These are phyloP conservation scores for Listrodromus nycthemerus DNA, from an alignment of 2,888 invertebrate species.

Conservation along the genomic window DNA sequence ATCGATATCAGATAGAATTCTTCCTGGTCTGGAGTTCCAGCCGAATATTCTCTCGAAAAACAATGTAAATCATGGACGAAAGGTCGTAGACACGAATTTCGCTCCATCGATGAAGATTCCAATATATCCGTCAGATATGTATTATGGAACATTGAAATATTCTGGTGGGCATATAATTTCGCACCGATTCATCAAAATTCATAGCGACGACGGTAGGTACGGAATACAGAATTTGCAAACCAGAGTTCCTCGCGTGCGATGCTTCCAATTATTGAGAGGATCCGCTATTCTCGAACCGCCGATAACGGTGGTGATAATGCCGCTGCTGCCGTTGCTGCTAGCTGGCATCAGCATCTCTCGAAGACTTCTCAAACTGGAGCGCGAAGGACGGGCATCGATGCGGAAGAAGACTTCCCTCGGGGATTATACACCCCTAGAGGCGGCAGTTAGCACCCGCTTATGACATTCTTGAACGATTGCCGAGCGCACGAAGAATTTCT, in stretches of 20 bases:
- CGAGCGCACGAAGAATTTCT: constrained; percentile 73
- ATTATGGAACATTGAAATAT: constrained; percentile 11
- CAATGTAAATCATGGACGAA: neutral
- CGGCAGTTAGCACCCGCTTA: constrained; percentile 71
- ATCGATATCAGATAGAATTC: neutral
- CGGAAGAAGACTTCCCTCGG: constrained; percentile 44
- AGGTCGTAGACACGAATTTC: neutral
- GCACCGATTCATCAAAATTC: constrained; percentile 47
- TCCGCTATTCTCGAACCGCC: constrained; percentile 45
- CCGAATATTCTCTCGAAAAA: too few relatives aligned
- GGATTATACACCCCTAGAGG: constrained; percentile 42
- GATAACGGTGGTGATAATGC: neutral
- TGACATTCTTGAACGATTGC: constrained; percentile 75
- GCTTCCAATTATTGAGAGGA: constrained; percentile 59
- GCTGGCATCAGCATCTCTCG: constrained; percentile 34
- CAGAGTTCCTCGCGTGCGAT: constrained; percentile 34
- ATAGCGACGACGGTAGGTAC: constrained; percentile 1
- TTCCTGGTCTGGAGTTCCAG: too few relatives aligned
- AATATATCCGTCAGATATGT: too few relatives aligned
- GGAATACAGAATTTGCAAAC: constrained; percentile 51
- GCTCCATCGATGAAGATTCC: neutral
- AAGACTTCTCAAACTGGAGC: constrained; percentile 41
- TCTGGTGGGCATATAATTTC: neutral
- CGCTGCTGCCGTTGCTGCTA: constrained; percentile 3
- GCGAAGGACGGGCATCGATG: constrained; percentile 52